Evolutionary conservation across 2,113 vertebrate genomes (phyloP).

Genomic region (Steatornis caripensis): DNA sequence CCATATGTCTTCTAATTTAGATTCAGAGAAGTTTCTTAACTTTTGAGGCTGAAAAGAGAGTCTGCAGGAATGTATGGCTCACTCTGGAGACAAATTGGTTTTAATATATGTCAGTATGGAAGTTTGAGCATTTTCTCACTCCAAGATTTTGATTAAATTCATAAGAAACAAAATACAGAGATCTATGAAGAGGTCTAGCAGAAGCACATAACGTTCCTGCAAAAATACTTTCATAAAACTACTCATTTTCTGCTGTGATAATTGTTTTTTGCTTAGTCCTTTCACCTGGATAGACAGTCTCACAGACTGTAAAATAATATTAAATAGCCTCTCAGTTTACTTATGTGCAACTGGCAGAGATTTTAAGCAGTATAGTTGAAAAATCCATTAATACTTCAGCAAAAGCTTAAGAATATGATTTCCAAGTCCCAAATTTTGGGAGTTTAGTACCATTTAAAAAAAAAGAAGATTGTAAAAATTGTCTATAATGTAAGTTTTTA

Average conservation of each 20-base stretch:
- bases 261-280: neutral
- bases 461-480: neutral
- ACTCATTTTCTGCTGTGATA: neutral
- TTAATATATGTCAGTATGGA: neutral
- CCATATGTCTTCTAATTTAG: neutral
- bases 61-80: neutral
- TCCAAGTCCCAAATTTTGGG: neutral
- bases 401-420: neutral
- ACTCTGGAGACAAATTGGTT: neutral
- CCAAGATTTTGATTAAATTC: neutral
- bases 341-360: neutral
- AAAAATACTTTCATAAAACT: neutral
- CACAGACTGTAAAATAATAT: neutral
- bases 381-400: neutral
- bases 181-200: neutral
- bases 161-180: neutral
- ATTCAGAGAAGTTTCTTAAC: neutral
- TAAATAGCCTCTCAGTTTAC: neutral
- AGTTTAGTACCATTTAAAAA: neutral
- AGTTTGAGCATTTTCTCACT: neutral
- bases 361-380: neutral
- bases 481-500: neutral
- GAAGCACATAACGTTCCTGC: neutral
- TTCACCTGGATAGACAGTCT: neutral
- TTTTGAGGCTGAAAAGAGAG: neutral